These are phyloP conservation scores for Leiothrix lutea DNA, from an alignment of 2,113 vertebrate species.

Conservation along the genomic window DNA sequence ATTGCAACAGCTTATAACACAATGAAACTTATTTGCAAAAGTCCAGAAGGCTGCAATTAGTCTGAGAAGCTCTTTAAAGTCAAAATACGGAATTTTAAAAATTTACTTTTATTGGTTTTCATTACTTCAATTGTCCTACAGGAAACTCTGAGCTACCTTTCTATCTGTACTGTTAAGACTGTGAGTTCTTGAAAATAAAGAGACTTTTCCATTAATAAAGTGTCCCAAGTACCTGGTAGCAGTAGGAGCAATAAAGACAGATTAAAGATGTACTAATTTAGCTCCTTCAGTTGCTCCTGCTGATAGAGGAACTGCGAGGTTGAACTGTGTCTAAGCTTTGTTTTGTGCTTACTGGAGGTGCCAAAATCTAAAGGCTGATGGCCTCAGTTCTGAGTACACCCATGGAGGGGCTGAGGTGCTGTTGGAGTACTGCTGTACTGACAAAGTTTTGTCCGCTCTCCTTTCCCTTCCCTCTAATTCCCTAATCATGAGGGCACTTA, in stretches of 20 bases:
- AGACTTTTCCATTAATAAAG: background rate
- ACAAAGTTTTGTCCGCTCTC: background rate
- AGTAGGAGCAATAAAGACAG: background rate
- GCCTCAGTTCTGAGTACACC: background rate
- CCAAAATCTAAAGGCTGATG: background rate
- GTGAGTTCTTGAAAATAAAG: background rate
- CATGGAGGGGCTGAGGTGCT: background rate
- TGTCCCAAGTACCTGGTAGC: background rate
- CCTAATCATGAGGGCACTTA: background rate
- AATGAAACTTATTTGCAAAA: background rate
- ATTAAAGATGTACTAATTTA: background rate
- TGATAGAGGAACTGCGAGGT: background rate
- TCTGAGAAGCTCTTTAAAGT: background rate
- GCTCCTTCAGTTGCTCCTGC: background rate
- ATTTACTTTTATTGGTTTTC: background rate
- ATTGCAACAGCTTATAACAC: slow-evolving; percentile 10
- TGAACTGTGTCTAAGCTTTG: background rate
- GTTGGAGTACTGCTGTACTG: background rate
- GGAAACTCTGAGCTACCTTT: background rate
- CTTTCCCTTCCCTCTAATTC: background rate
- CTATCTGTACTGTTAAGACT: background rate
- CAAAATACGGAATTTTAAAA: background rate
- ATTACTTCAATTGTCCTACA: background rate
- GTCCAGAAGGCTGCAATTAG: background rate
- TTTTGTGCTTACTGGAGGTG: background rate